These are phyloP conservation scores for Platycheirus albimanus DNA, from an alignment of 2,888 invertebrate species.

Conservation along the genomic window DNA sequence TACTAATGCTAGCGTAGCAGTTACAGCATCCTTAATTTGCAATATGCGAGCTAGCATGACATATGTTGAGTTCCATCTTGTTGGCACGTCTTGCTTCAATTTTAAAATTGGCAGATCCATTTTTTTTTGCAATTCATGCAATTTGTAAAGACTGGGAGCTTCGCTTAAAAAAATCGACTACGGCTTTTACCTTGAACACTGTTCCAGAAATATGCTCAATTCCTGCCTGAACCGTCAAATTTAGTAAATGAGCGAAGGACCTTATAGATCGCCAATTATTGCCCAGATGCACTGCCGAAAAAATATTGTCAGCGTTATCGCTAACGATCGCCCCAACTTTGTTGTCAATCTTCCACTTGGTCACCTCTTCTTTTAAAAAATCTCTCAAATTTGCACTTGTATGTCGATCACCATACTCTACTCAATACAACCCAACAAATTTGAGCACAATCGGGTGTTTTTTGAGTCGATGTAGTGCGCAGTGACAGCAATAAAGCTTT, in stretches of 20 bases:
- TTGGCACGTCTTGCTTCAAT: slow-evolving; percentile 52
- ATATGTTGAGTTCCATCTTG: slow-evolving; percentile 59
- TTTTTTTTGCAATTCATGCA: too few relatives aligned
- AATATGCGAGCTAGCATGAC: slow-evolving; percentile 44
- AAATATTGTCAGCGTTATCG: slow-evolving; percentile 52
- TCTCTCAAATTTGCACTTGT: slow-evolving; percentile 23
- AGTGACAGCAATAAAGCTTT: slow-evolving; percentile 32
- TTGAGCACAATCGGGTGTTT: slow-evolving; percentile 8
- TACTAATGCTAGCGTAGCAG: slow-evolving; percentile 23
- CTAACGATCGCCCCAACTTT: slow-evolving; percentile 41
- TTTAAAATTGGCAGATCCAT: slow-evolving; percentile 35
- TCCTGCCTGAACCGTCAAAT: slow-evolving; percentile 41
- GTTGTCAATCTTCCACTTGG: slow-evolving; percentile 54
- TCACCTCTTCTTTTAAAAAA: slow-evolving; percentile 36
- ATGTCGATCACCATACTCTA: slow-evolving; percentile 13
- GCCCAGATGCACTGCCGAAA: slow-evolving; percentile 24
- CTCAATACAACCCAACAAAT: slow-evolving; percentile 22
- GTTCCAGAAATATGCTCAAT: slow-evolving; percentile 8
- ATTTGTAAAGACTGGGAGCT: too few relatives aligned
- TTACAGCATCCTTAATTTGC: slow-evolving; percentile 48
- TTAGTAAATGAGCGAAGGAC: slow-evolving; percentile 48
- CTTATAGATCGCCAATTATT: slow-evolving; percentile 49
- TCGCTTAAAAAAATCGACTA: slow-evolving; percentile 40
- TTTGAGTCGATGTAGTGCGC: slow-evolving; percentile 18
- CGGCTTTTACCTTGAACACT: slow-evolving; percentile 28